Evolutionary conservation across 2,113 vertebrate species (phyloP).

Genomic region (human): GRCh38 chr5:105553001-105553500

Average conservation of each 20-base stretch:
- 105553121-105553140: not conserved
- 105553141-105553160: not conserved
- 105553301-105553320: not conserved
- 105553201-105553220: not conserved
- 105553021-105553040: not conserved
- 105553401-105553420: not conserved
- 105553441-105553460: not conserved
- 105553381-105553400: rapidly evolving
- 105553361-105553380: not conserved
- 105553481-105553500: not conserved
- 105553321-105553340: not conserved
- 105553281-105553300: not conserved
- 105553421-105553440: not conserved
- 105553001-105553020: not conserved
- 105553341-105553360: not conserved
- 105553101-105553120: not conserved
- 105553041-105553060: not conserved
- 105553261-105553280: not conserved
- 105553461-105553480: not conserved
- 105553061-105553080: not conserved
- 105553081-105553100: not conserved
- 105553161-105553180: not conserved
- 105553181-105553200: not conserved
- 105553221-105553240: not conserved
- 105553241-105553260: not conserved